Evolutionary conservation across 1,140 invertebrate genomes (phyloP), one percentile per base, ranked within the genome.

Genomic region (Pentalonia nigronervosa): DNA sequence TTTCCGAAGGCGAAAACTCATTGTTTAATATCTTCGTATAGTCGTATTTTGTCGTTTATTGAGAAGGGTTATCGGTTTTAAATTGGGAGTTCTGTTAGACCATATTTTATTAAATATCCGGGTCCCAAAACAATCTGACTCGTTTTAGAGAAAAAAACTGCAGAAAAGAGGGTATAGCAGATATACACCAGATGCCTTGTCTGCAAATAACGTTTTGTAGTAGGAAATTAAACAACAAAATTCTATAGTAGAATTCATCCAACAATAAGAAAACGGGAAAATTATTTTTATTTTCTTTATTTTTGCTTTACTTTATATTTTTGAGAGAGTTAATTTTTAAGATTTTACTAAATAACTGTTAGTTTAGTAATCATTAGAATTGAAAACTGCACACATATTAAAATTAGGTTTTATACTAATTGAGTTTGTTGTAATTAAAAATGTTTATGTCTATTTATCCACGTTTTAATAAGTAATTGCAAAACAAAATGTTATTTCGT

Each of bases 11-110:
- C 30, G 21, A 50, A 93, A 92, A 93, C 45, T 17, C 36, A 93
- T 93, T 93, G 36, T 86, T 93, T 93, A 56, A 93, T 93, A 93
- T 89, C 50, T 11, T 89, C 21, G 50, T 93, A 50, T 76, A 17
- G n/a, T 30, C 21, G 88, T 93, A 50, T 76, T n/a, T 76, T 30
- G n/a, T 76, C 21, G 50, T 86, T 36, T 83, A 23, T 45, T 83
- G 48, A 93, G 81, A 93, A 93, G 76, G 91, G 76, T 93, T 84
- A 93, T 93, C 76, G 76, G 91, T 84, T 93, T 93, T 93, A 81
- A 53, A 93, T 93, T 93, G 48, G 81, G 47, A 47, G 48, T 83
- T 93, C 25, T 53, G 23, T 48, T n/a, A 41, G 9, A 93, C 48
- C 48, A 84, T 93, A 93, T 93, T 93, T 93, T 93, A 93, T 93